Conservation (phyloP, 2,797 vertebrate genomes). For the Periophthalmus magnuspinnatus region DNA sequence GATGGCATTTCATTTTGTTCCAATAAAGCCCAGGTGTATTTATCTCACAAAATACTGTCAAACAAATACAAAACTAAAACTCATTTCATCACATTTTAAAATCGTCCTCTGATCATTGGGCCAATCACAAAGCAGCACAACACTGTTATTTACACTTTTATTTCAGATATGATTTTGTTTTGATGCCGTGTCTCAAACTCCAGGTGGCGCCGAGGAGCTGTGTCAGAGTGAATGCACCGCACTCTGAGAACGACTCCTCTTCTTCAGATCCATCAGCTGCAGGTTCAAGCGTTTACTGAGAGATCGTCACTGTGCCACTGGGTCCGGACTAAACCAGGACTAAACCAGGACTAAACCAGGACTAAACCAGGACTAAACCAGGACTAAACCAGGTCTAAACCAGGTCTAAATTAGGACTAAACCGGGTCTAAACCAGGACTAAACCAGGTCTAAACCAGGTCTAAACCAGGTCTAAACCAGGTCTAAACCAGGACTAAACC, state of each 20-base stretch:
- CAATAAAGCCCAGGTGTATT: neutral
- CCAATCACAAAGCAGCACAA: neutral
- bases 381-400: neutral
- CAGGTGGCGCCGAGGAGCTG: slow-evolving; percentile 65
- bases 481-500: too few species aligned
- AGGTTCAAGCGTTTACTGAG: slow-evolving; percentile 74
- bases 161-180: neutral
- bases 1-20: neutral
- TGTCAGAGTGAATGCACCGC: slow-evolving; percentile 76
- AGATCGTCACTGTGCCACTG: slow-evolving; percentile 75
- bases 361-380: neutral
- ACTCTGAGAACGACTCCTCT: slow-evolving; percentile 60
- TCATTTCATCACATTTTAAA: neutral
- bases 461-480: too few species aligned
- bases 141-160: neutral
- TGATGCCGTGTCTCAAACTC: neutral
- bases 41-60: neutral
- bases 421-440: too few species aligned
- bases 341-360: neutral
- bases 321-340: slow-evolving; percentile 9
- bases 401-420: neutral
- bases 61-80: neutral
- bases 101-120: neutral
- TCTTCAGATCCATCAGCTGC: slow-evolving; percentile 82
- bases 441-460: neutral